phyloP scores from a whole-genome alignment of 2,888 invertebrate genomes.

The Oxyscelio sp. region DNA sequence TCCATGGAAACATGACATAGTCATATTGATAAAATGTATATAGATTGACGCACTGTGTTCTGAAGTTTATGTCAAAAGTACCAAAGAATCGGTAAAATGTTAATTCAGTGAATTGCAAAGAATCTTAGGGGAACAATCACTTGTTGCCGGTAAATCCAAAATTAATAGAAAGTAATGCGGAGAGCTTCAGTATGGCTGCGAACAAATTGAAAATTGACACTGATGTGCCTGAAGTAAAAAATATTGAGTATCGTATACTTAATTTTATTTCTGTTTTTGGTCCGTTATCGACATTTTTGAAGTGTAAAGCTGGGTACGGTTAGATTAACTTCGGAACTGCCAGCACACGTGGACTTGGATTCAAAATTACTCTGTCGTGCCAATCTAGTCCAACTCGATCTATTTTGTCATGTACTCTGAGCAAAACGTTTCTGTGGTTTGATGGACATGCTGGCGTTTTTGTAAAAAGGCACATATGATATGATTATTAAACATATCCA shows the following conservation, averaged over 20 bases:
- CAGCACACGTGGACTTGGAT: slow-evolving; percentile 40
- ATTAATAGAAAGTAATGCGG: slow-evolving; percentile 17
- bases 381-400: slow-evolving; percentile 4
- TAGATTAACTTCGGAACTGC: neutral
- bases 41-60: no score
- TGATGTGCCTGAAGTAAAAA: slow-evolving; percentile 70
- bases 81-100: no score
- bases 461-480: slow-evolving; percentile 25
- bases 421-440: slow-evolving; percentile 31
- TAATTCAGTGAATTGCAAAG: no score
- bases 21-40: no score
- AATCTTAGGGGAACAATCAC: no score
- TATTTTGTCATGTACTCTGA: slow-evolving; percentile 29
- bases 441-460: slow-evolving; percentile 39
- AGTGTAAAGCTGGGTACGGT: neutral
- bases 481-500: slow-evolving; percentile 20
- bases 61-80: no score
- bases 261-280: slow-evolving; percentile 55
- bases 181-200: slow-evolving; percentile 26
- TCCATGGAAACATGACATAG: no score
- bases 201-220: slow-evolving; percentile 53
- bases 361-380: slow-evolving; percentile 46
- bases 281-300: slow-evolving; percentile 4
- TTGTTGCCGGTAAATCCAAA: slow-evolving; percentile 22
- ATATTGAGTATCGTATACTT: slow-evolving; percentile 73